phyloP scores from a whole-genome alignment of 2,113 vertebrate species.

The Notarius lentiginosus region DNA sequence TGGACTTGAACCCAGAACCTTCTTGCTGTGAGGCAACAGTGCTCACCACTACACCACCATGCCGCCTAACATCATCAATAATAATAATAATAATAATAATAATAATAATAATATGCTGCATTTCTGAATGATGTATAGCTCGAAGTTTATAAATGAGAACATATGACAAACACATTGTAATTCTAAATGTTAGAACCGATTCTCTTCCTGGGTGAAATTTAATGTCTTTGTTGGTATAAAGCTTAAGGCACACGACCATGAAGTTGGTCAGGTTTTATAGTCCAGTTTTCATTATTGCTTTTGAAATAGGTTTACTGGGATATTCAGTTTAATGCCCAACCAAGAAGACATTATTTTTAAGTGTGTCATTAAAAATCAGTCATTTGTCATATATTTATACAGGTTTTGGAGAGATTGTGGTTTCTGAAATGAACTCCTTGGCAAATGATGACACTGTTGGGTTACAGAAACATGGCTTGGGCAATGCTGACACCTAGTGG shows the following conservation, averaged over 20 bases:
- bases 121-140: no score
- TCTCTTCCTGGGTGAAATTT: background rate
- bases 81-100: background rate
- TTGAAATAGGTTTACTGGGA: background rate
- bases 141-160: background rate
- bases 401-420: background rate
- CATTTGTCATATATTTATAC: background rate
- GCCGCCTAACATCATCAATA: background rate
- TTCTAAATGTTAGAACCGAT: background rate
- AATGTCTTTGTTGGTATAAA: background rate
- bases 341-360: background rate
- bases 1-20: no score
- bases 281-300: background rate
- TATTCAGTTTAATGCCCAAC: background rate
- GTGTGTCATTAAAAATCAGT: background rate
- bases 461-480: slow-evolving; percentile 8
- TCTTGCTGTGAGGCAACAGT: no score
- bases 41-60: no score
- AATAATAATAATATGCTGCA: background rate
- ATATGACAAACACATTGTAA: background rate
- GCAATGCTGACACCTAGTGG: slow-evolving; percentile 46
- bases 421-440: background rate
- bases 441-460: no score
- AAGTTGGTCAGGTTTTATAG: background rate
- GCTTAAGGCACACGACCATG: background rate